Evolutionary conservation across 2,113 vertebrate species (phyloP).

Genomic region (Chinchilla lanigera): DNA sequence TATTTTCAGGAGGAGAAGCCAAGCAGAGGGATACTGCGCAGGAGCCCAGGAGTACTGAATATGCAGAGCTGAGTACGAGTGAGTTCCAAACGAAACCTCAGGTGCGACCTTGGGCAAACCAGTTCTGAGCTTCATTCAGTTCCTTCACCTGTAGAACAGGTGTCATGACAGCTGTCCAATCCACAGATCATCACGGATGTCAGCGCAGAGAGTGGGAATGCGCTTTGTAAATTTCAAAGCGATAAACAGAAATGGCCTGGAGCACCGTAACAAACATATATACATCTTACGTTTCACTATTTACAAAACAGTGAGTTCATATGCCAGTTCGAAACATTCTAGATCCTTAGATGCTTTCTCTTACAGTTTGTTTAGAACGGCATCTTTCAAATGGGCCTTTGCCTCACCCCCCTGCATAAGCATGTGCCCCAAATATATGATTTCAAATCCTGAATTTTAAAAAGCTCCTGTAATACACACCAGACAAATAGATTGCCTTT

Average conservation of each 20-base stretch:
- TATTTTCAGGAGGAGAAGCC: slow-evolving; percentile 51
- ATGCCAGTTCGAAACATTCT: slow-evolving; percentile 40
- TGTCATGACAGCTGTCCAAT: background rate
- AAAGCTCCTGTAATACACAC: slow-evolving; percentile 21
- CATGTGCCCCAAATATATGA: background rate
- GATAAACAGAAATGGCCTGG: slow-evolving; percentile 3
- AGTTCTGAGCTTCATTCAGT: slow-evolving; percentile 20
- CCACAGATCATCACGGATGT: background rate
- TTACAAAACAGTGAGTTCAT: slow-evolving; percentile 36
- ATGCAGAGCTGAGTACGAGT: background rate
- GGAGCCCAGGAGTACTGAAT: slow-evolving; percentile 7
- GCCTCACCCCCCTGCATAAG: background rate
- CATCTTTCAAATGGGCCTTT: slow-evolving; percentile 51
- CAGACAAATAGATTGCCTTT: slow-evolving; percentile 56
- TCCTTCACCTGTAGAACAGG: background rate
- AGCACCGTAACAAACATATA: background rate
- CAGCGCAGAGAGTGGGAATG: background rate
- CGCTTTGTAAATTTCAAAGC: slow-evolving; percentile 11
- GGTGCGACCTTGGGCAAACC: background rate
- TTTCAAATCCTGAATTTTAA: slow-evolving; percentile 15
- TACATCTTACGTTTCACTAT: background rate
- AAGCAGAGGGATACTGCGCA: background rate
- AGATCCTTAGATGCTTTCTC: background rate
- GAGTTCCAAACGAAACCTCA: background rate
- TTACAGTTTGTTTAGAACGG: slow-evolving; percentile 6